Base-by-base conservation (phyloP, 2,888 invertebrate species). In the Parasteatoda lunata region DNA sequence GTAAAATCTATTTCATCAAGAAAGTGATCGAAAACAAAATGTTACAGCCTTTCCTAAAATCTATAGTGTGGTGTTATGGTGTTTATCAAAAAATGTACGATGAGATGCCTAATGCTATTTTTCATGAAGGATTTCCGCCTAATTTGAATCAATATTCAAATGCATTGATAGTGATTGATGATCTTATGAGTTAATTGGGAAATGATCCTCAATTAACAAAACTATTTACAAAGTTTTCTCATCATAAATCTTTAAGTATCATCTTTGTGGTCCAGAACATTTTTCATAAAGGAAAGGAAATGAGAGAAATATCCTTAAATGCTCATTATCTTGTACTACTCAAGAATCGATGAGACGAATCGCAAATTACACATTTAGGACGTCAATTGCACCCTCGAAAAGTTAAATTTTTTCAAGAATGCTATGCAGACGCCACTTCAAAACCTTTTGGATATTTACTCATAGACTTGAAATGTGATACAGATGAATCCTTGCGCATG, bases 261-360 rank as follows among this genome's bases (percentile, higher is more conserved):
- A 52, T 85, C 47, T 85, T 80, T 54, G 9, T 80, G 9, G 15
- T 52, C 9, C 85, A 85, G 70, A 85, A 85, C 48, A 6, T 79
- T 4, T 48, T 48, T 70, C 70, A 70, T 13, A 70, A 48, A 48
- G n/a, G 49, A 5, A 70, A 72, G 52, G 72, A 64, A 52, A 84
- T 84, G 84, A 11, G 84, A 13, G 78, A 72, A 78, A 72, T 84
- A 5, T 78, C 78, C 65, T 30, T 79, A 54, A 84, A 84, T 73
- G 59, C 73, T 45, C 84, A 79, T 73, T 79, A 79, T 66, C 52
- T 84, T 45, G 59, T 78, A 30, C 52, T 79, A 54, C 64, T 71
- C 64, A 84, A 84, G 72, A 84, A 84, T 52, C 65, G 65, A 65
- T 49, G 84, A 30, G 79, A 84, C 45, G 30, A 47, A 9, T 49